A percentile compares a stretch with the other conserved stretches of the same genome.
Conservation (phyloP, 2,113 vertebrate species). For the Grammomys dolichurus region DNA sequence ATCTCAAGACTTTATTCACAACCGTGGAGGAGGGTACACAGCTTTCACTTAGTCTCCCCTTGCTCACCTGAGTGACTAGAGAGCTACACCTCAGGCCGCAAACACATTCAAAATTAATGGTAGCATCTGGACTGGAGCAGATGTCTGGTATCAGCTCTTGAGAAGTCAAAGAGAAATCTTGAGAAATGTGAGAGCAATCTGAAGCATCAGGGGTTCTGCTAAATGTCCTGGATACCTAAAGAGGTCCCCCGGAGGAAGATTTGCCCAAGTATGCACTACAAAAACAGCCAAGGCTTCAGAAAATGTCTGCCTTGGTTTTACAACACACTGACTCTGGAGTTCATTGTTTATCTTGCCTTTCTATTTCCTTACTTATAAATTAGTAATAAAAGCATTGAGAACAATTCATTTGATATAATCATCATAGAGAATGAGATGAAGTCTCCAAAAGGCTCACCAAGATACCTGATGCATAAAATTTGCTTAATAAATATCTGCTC, state of each 20-base stretch:
- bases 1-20: not conserved
- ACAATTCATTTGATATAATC: conserved; percentile 21
- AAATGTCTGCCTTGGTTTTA: not conserved
- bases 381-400: conserved; percentile 8
- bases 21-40: not conserved
- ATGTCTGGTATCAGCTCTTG: not conserved
- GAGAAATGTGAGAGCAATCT: not conserved
- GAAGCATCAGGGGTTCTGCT: not conserved
- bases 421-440: conserved; percentile 34
- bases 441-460: conserved; percentile 24
- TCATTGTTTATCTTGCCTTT: not conserved
- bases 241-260: not conserved
- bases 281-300: not conserved
- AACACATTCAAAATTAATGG: not conserved
- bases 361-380: conserved; percentile 24
- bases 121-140: not conserved
- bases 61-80: not conserved
- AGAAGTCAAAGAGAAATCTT: not conserved
- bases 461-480: not conserved
- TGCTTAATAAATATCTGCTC: not conserved
- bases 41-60: not conserved
- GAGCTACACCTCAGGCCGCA: not conserved
- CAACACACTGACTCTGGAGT: not conserved
- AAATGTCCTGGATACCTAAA: not conserved
- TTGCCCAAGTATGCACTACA: not conserved